Percentiles rank a stretch among this genome's conserved stretches.
Conservation (phyloP, 2,797 vertebrate species). For the Loriculus beryllinus region DNA sequence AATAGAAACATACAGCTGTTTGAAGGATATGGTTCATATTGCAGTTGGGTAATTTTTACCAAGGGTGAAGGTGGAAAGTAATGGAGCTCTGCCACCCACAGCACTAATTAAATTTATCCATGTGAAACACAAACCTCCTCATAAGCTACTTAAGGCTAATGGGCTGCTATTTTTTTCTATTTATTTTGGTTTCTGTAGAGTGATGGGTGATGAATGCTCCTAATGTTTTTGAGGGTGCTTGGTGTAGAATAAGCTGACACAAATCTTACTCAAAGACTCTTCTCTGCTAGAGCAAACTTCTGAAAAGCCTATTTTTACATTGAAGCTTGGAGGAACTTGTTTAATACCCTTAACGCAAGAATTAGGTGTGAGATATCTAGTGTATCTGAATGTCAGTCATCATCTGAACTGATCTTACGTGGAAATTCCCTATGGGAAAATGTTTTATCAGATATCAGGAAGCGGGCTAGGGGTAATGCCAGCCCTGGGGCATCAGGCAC, state of each 20-base stretch:
- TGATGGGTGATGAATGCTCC: neutral
- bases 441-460: neutral
- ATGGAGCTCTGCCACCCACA: slow-evolving; percentile 23
- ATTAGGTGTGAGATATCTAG: neutral
- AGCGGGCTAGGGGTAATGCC: neutral
- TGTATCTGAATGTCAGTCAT: neutral
- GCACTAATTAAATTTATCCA: slow-evolving; percentile 58
- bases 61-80: neutral
- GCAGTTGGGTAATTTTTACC: neutral
- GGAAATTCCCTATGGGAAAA: neutral
- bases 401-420: neutral
- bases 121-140: slow-evolving; percentile 56
- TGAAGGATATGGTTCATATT: neutral
- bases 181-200: neutral
- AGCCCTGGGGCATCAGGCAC: neutral
- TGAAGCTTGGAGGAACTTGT: neutral
- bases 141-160: slow-evolving; percentile 13
- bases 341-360: neutral
- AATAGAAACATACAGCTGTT: neutral
- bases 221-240: neutral
- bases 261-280: neutral
- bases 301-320: neutral
- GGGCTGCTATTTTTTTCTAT: neutral
- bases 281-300: neutral
- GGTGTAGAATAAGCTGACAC: neutral